Evolutionary conservation across 2,113 vertebrate genomes (phyloP).

Genomic region (Otocyon megalotis): DNA sequence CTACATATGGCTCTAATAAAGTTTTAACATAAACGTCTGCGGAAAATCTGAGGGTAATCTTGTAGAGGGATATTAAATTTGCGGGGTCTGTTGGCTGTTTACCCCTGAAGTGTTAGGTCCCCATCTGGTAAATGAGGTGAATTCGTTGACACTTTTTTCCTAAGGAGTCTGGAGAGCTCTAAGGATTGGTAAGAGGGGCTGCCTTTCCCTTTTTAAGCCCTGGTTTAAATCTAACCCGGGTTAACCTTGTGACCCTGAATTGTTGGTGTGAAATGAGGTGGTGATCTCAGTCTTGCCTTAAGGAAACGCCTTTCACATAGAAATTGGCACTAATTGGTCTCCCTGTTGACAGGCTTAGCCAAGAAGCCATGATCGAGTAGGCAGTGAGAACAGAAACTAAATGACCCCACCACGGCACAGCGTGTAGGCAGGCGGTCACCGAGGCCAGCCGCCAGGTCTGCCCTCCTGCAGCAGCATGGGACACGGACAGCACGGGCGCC

Average conservation of each 20-base stretch:
- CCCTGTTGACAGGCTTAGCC: constrained; percentile 54
- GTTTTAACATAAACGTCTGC: not conserved
- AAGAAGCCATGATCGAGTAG: constrained; percentile 2
- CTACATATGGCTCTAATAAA: not conserved
- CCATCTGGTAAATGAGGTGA: constrained; percentile 25
- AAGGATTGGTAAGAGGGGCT: not conserved
- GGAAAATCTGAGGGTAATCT: constrained; percentile 26
- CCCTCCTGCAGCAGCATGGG: not conserved
- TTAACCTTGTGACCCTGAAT: constrained; percentile 60
- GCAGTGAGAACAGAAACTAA: constrained; percentile 36
- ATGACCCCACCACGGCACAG: not conserved
- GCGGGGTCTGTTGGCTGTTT: not conserved
- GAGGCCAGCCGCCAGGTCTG: not conserved
- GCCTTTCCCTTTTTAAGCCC: constrained; percentile 41
- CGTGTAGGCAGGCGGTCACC: not conserved
- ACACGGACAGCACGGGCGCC: not conserved
- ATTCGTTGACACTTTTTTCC: not conserved
- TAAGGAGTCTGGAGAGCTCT: not conserved
- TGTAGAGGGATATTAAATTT: constrained; percentile 49
- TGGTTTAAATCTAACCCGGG: constrained; percentile 49
- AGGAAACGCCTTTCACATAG: constrained; percentile 34
- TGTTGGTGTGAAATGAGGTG: constrained; percentile 65
- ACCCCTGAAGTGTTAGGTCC: not conserved
- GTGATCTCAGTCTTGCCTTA: not conserved
- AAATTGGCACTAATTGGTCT: constrained; percentile 68